Percentiles rank a stretch among this genome's conserved stretches.
Evolutionary conservation across 2,113 vertebrate genomes (phyloP).

Genomic region (Podilymbus podiceps): DNA sequence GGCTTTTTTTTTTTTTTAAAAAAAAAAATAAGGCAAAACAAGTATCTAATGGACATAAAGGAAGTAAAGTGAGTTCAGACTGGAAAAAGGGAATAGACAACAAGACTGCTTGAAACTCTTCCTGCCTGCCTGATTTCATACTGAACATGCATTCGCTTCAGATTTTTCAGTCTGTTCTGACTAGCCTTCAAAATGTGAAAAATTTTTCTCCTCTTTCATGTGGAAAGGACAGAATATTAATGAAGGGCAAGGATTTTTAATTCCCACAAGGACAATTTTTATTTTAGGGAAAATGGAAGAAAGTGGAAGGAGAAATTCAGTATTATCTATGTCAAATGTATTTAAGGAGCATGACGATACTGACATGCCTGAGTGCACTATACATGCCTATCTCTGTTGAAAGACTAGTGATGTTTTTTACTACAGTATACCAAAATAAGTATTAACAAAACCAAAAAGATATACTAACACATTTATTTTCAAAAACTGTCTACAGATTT

Average conservation of each 20-base stretch:
- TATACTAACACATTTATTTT: not conserved
- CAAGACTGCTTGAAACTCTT: not conserved
- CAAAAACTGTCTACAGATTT: not conserved
- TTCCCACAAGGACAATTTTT: not conserved
- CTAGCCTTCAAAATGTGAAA: not conserved
- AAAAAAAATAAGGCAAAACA: not conserved
- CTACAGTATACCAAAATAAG: not conserved
- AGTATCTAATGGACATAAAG: not conserved
- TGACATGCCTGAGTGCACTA: not conserved
- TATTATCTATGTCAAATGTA: not conserved
- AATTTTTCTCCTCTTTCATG: not conserved
- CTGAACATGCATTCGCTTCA: not conserved
- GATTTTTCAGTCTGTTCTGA: not conserved
- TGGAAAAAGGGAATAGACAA: not conserved
- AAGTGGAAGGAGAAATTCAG: not conserved
- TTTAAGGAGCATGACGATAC: not conserved
- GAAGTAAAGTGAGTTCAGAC: not conserved
- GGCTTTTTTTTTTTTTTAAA: accelerated
- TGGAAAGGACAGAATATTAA: not conserved
- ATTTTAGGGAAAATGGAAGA: not conserved
- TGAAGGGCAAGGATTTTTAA: not conserved
- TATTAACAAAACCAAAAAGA: not conserved
- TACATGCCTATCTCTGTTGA: not conserved
- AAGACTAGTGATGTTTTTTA: not conserved
- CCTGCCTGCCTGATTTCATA: not conserved